phyloP scores from a whole-genome alignment of 2,797 vertebrate species.

The Carduelis carduelis region DNA sequence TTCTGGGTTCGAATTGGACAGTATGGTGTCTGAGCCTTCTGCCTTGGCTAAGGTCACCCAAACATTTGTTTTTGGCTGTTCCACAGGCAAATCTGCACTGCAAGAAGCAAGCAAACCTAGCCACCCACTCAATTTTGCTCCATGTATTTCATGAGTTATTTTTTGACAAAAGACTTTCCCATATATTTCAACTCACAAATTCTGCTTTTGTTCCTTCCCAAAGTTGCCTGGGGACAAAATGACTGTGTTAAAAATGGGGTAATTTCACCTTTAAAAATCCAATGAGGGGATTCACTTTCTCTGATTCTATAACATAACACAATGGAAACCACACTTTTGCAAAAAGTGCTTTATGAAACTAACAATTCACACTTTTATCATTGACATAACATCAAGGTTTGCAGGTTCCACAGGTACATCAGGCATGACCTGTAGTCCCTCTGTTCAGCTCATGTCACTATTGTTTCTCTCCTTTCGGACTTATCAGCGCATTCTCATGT shows the following conservation, averaged over 20 bases:
- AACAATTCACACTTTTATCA: not conserved
- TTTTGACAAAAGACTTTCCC: not conserved
- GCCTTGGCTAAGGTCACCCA: not conserved
- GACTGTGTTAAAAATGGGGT: not conserved
- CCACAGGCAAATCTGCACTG: not conserved
- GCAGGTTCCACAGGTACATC: not conserved
- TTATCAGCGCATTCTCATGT: fast-evolving
- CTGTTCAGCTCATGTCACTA: not conserved
- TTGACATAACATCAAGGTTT: not conserved
- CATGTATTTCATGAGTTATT: not conserved
- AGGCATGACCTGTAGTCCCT: not conserved
- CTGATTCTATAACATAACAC: not conserved
- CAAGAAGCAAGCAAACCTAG: not conserved
- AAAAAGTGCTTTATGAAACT: not conserved
- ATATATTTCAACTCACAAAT: not conserved
- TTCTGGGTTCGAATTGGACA: not conserved
- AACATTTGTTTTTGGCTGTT: not conserved
- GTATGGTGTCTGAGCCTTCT: not conserved
- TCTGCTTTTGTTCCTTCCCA: not conserved
- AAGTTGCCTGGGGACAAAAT: not conserved
- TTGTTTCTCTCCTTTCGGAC: not conserved
- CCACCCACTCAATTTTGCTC: not conserved
- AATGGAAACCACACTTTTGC: not conserved
- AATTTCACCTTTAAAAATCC: not conserved
- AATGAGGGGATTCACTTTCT: not conserved